Evolutionary conservation across 2,113 vertebrate species (phyloP).

Genomic region (Syrrhaptes paradoxus): DNA sequence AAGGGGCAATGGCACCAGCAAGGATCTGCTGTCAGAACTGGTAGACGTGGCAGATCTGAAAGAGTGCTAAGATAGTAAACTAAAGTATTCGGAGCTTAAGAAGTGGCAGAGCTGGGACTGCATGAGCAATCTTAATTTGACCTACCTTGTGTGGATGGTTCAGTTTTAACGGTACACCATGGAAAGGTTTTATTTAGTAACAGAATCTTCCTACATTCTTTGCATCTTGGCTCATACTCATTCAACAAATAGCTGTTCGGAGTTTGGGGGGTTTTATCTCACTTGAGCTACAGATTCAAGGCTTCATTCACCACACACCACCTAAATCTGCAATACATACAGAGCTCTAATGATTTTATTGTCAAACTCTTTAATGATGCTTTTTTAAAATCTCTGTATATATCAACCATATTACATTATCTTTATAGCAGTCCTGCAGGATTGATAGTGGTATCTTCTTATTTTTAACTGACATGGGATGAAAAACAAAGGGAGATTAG

Average conservation of each 20-base stretch:
- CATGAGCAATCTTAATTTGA: neutral
- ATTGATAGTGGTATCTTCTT: neutral
- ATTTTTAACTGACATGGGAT: conserved; percentile 25
- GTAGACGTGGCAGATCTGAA: neutral
- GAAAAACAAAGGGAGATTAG: conserved; percentile 39
- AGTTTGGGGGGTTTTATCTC: neutral
- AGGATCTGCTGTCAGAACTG: neutral
- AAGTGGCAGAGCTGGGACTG: neutral
- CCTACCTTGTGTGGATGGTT: neutral
- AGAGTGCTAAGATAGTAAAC: neutral
- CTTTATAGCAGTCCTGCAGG: conserved; percentile 42
- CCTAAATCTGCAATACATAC: neutral
- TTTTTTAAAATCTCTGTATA: neutral
- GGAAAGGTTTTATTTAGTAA: neutral
- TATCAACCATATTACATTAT: neutral
- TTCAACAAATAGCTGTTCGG: neutral
- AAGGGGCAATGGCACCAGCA: neutral
- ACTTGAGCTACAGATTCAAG: neutral
- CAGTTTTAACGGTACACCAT: neutral
- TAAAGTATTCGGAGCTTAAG: rapidly evolving
- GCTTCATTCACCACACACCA: neutral
- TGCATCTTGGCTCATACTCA: neutral
- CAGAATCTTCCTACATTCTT: neutral
- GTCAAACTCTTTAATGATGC: neutral
- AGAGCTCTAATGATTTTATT: neutral